These are phyloP conservation scores for Brachionus calyciflorus DNA, from an alignment of 1,140 invertebrate genomes.

Conservation along the genomic window DNA sequence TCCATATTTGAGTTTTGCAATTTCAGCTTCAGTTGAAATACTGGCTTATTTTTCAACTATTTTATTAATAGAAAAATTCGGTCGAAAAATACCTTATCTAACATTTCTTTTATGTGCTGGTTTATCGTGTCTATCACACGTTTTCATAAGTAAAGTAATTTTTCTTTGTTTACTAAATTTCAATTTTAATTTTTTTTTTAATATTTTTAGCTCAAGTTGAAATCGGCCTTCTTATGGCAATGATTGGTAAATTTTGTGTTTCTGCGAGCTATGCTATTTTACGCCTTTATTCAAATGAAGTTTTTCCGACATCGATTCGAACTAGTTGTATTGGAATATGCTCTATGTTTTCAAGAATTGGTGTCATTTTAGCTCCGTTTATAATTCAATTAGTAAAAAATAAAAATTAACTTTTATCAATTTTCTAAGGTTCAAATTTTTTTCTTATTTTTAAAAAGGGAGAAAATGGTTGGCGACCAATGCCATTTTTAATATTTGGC, in stretches of 20 bases:
- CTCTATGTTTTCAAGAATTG: conserved; percentile 63
- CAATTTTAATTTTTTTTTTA: too few relatives aligned
- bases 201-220: background rate
- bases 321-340: conserved; percentile 62
- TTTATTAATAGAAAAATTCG: conserved; percentile 11
- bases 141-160: conserved; percentile 45
- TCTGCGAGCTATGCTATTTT: conserved; percentile 54
- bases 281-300: conserved; percentile 60
- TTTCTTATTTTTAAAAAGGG: background rate
- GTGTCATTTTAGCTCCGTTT: conserved; percentile 61
- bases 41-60: background rate
- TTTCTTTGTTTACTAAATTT: too few relatives aligned
- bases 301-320: conserved; percentile 62
- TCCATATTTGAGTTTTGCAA: conserved; percentile 40
- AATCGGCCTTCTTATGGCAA: conserved; percentile 47
- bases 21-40: conserved; percentile 20
- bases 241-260: conserved; percentile 53
- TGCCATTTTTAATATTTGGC: conserved; percentile 39
- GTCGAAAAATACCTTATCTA: conserved; percentile 34
- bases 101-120: background rate
- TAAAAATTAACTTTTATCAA: background rate
- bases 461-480: conserved; percentile 10
- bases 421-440: background rate
- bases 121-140: background rate
- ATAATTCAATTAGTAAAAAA: conserved; percentile 12